phyloP scores from a whole-genome alignment of 2,888 invertebrate species.

The Ferrisia virgata region DNA sequence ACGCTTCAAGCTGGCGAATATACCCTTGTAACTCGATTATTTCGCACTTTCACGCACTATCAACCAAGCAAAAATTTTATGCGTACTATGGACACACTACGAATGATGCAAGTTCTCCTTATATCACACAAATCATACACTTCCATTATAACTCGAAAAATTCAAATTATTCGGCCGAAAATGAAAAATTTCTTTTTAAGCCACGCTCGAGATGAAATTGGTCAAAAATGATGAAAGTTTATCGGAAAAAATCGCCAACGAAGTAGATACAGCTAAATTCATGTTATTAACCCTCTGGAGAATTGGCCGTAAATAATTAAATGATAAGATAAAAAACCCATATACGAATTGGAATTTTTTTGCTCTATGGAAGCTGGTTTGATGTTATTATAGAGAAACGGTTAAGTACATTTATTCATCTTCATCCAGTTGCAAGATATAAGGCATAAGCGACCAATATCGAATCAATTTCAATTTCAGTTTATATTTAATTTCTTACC shows the following conservation, averaged over 20 bases:
- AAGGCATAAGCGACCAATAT: no score
- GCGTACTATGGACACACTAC: constrained; percentile 1
- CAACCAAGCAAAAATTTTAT: constrained; percentile 34
- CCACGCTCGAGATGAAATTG: neutral
- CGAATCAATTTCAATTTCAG: no score
- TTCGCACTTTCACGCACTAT: constrained; percentile 42
- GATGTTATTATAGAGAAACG: neutral
- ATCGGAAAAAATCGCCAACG: neutral
- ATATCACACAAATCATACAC: neutral
- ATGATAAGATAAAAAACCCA: neutral
- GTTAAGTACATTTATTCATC: neutral
- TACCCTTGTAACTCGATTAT: constrained; percentile 38
- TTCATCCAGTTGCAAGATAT: neutral
- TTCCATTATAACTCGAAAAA: constrained; percentile 18
- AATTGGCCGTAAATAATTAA: neutral
- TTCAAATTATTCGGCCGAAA: constrained; percentile 19
- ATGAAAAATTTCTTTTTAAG: neutral
- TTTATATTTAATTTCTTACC: no score
- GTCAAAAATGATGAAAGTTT: neutral
- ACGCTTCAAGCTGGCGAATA: constrained; percentile 25
- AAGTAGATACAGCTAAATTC: neutral
- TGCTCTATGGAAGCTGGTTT: neutral
- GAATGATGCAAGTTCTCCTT: constrained; percentile 6
- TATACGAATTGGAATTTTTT: neutral
- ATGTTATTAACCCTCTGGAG: neutral